These are phyloP conservation scores for Drepanosiphum platanoidis DNA, from an alignment of 2,888 invertebrate species.

Conservation along the genomic window DNA sequence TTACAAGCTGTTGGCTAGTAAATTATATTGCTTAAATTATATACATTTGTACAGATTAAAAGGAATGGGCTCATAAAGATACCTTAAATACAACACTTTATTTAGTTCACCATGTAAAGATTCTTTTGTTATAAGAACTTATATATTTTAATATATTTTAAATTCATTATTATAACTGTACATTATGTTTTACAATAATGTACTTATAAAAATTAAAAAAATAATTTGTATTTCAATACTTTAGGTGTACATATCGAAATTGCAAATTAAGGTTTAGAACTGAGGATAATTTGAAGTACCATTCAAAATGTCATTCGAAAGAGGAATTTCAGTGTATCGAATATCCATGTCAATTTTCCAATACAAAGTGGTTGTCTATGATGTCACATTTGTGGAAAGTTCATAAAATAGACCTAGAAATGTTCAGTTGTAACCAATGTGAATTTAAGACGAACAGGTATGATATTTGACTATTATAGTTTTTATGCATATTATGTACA, in stretches of 20 bases:
- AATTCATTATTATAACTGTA: neutral
- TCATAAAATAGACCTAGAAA: conserved; percentile 82
- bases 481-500: neutral
- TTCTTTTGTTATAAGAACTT: too few species aligned
- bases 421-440: conserved; percentile 80
- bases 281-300: conserved; percentile 73
- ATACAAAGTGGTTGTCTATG: conserved; percentile 74
- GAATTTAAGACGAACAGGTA: conserved; percentile 73
- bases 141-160: neutral
- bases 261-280: conserved; percentile 73
- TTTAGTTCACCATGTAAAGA: too few species aligned
- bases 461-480: neutral
- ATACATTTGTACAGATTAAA: too few species aligned
- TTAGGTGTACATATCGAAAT: conserved; percentile 70
- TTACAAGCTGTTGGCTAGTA: too few species aligned
- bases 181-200: too few species aligned
- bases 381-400: conserved; percentile 82
- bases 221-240: neutral
- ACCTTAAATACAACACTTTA: too few species aligned
- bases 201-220: neutral
- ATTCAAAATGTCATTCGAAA: conserved; percentile 73
- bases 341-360: conserved; percentile 74
- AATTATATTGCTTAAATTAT: too few species aligned
- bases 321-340: conserved; percentile 70
- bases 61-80: too few species aligned